Conservation (phyloP, 2,888 invertebrate species). For the Netelia virgata region DNA sequence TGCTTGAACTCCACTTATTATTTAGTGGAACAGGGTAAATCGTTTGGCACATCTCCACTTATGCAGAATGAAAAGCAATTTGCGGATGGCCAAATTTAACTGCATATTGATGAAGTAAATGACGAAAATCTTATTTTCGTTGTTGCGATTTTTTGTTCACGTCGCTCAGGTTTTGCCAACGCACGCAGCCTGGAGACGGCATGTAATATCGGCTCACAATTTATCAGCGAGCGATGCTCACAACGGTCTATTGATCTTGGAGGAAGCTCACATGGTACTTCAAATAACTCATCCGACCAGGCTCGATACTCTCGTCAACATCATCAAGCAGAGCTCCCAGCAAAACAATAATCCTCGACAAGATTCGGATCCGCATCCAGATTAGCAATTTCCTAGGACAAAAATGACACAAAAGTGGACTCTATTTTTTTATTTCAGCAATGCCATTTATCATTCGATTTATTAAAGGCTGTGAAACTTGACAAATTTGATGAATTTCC, state of each 20-base stretch:
- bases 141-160: not conserved
- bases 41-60: no score
- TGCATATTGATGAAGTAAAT: no score
- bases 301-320: conserved; percentile 77
- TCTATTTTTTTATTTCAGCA: not conserved
- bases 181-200: conserved; percentile 88
- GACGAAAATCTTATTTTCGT: conserved; percentile 14
- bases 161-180: conserved; percentile 84
- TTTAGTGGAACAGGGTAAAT: no score
- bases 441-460: conserved; percentile 10
- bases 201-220: conserved; percentile 87
- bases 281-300: conserved; percentile 78
- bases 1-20: no score
- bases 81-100: no score
- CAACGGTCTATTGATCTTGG: conserved; percentile 88
- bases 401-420: conserved; percentile 19
- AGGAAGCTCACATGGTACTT: conserved; percentile 88
- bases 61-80: no score
- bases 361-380: conserved; percentile 60
- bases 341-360: conserved; percentile 62
- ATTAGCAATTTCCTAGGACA: conserved; percentile 32
- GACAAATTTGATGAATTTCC: conserved; percentile 7
- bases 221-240: conserved; percentile 87
- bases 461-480: conserved; percentile 42
- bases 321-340: conserved; percentile 78